Evolutionary conservation across 2,888 invertebrate genomes (phyloP).

Genomic region (Eledona agricola): DNA sequence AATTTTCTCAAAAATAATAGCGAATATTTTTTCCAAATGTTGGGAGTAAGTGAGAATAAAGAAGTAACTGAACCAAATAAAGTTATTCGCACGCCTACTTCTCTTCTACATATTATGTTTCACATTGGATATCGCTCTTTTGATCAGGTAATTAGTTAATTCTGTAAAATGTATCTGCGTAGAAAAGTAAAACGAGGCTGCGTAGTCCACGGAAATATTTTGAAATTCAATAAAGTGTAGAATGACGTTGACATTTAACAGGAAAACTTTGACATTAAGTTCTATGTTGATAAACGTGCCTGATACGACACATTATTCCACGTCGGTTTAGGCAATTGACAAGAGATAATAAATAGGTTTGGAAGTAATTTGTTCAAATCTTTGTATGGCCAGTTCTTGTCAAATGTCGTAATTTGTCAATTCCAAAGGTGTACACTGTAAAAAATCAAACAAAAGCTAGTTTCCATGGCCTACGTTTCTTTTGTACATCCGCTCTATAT

Average conservation of each 20-base stretch:
- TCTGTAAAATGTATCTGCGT: not conserved
- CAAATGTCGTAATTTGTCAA: too few relatives aligned
- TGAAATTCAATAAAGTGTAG: too few relatives aligned
- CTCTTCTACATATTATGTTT: slow-evolving; percentile 80
- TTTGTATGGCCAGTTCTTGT: not conserved
- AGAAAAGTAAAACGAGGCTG: not conserved
- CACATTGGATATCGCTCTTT: slow-evolving; percentile 79
- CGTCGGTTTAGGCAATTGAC: not conserved
- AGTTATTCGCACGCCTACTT: slow-evolving; percentile 58
- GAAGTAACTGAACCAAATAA: slow-evolving; percentile 57
- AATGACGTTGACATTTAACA: too few relatives aligned
- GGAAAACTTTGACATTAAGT: too few relatives aligned
- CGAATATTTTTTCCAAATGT: slow-evolving; percentile 72
- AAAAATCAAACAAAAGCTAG: too few relatives aligned
- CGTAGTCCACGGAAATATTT: not conserved
- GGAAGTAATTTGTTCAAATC: not conserved
- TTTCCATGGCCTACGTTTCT: too few relatives aligned
- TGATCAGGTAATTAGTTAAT: slow-evolving; percentile 71
- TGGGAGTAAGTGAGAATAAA: slow-evolving; percentile 63
- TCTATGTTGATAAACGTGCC: not conserved
- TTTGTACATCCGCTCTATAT: too few relatives aligned
- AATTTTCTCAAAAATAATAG: slow-evolving; percentile 75
- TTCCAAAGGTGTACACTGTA: too few relatives aligned
- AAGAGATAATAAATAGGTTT: not conserved
- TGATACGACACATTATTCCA: not conserved